Evolutionary conservation across 2,797 vertebrate species (phyloP).

Genomic region (Eulemur mongoz): DNA sequence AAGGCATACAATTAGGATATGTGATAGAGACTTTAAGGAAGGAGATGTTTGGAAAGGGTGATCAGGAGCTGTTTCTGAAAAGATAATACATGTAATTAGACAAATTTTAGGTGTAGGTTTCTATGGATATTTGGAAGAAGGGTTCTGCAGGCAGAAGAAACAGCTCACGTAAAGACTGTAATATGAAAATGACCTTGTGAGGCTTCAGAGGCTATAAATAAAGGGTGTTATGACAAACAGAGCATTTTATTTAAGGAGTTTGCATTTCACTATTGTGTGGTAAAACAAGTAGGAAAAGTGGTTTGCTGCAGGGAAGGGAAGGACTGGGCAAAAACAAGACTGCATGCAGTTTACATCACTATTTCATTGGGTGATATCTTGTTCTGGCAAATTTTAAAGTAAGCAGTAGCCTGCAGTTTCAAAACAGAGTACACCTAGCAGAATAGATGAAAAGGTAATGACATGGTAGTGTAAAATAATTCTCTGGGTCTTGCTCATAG

Average conservation of each 20-base stretch:
- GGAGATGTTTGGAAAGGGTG: background rate
- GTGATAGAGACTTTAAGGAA: background rate
- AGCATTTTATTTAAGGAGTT: background rate
- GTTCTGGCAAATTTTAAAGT: background rate
- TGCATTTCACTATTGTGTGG: background rate
- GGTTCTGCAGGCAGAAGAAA: background rate
- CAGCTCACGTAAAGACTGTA: background rate
- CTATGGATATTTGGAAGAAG: background rate
- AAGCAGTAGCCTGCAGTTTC: background rate
- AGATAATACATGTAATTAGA: background rate
- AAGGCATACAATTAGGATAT: background rate
- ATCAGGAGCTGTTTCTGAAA: background rate
- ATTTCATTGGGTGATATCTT: background rate
- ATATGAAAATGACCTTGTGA: background rate
- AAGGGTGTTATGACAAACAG: background rate
- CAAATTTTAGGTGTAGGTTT: background rate
- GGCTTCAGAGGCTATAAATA: background rate
- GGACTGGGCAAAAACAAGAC: background rate
- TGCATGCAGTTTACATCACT: fast-evolving
- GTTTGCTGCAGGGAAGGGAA: background rate
- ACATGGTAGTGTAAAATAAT: background rate
- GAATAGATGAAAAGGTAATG: background rate
- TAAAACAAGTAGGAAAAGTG: background rate
- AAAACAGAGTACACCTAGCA: background rate
- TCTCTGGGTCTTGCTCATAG: background rate